Conservation (phyloP, 1,140 invertebrate species). For the Leucophenga varia region DNA sequence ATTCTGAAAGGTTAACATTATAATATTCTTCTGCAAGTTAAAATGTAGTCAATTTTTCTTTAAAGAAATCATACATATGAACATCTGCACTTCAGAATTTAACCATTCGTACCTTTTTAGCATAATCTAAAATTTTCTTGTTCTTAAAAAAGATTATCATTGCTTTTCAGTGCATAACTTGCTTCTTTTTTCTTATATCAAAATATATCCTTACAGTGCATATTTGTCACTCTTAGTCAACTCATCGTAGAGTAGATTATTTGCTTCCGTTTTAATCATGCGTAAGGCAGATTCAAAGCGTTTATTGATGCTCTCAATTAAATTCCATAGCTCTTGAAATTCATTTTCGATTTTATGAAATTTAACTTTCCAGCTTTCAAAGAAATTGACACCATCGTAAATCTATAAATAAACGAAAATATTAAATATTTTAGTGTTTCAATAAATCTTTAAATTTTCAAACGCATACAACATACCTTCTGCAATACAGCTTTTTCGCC, state of each 20-base stretch:
- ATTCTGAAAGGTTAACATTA: too few relatives aligned
- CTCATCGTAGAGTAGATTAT: not conserved
- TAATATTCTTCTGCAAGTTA: too few relatives aligned
- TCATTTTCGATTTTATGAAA: conserved; percentile 2
- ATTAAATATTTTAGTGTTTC: conserved; percentile 7
- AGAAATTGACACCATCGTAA: not conserved
- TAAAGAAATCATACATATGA: too few relatives aligned
- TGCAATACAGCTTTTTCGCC: not conserved
- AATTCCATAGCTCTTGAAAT: not conserved
- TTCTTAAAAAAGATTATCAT: too few relatives aligned
- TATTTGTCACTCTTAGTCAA: conserved; percentile 16
- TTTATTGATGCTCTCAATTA: not conserved
- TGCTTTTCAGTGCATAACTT: too few relatives aligned
- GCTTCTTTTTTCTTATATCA: too few relatives aligned
- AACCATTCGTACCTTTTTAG: too few relatives aligned
- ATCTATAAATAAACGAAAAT: conserved; percentile 15
- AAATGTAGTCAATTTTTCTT: too few relatives aligned
- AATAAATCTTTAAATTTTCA: too few relatives aligned
- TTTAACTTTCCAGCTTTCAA: conserved; percentile 14
- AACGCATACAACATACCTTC: too few relatives aligned
- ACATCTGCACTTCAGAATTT: too few relatives aligned
- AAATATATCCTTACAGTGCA: conserved; percentile 20
- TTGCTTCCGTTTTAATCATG: not conserved
- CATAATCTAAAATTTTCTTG: too few relatives aligned
- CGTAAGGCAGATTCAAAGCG: conserved; percentile 16